Evolutionary conservation across 2,888 invertebrate species (phyloP), one percentile per base, ranked within the genome.

Genomic region (Chymomyza fuscimana): DNA sequence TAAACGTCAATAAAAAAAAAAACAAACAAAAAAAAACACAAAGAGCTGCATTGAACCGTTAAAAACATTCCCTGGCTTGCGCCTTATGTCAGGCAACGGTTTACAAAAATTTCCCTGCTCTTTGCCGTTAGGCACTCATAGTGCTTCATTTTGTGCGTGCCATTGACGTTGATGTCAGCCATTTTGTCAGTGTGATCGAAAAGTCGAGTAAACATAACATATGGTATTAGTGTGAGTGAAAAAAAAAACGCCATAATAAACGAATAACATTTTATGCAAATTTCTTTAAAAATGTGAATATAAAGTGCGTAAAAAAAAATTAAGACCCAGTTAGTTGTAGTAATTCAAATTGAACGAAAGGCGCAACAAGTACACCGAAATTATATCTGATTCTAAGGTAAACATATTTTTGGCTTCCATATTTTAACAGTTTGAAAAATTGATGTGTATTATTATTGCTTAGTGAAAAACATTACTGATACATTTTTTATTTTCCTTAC

Each of bases 131-230:
- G 58, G 9, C 40, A 46, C 22, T 54, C 22, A 22, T 54, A 54
- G 54, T 54, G 54, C 54, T 54, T 54, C 54, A 54, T 54, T 54
- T 12, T 15, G 54, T 54, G 54, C 15, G 54, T 54, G 54, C 15
- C 54, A 16, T 54, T 54, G 54, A 54, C 54, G 54, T 54, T 22
- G 54, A 16, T 19, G 54, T 54, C 54, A 54, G 54, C 54, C 54
- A 54, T 22, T 54, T 54, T 54, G 54, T 22, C 54, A 1, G 15
- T 22, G 16, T 9, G 54, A 54, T 54, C 54, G 12, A 10, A 54
- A 54, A 54, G 19, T 54, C 54, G 16, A 16, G 5, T 12, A 46
- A 46, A 15, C 22, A 9, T 7, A 58, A 12, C 58, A 58, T 58
- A 58, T 58, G 58, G 58, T 46, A 46, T 46, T 12, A 46, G 40